These are phyloP conservation scores for Melanotus villosus DNA, from an alignment of 2,888 invertebrate genomes.

Conservation along the genomic window DNA sequence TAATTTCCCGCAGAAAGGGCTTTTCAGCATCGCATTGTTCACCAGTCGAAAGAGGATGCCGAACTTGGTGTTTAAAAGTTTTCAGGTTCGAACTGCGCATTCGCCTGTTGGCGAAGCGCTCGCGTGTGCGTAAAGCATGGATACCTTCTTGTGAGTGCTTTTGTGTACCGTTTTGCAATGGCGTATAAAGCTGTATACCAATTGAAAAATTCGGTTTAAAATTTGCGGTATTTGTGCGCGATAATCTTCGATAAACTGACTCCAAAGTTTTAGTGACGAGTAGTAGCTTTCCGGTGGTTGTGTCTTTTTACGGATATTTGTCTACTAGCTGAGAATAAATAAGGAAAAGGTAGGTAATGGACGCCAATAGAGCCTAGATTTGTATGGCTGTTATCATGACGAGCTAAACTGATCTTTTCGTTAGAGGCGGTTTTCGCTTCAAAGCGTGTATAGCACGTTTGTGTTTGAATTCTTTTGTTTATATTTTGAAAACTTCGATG, in stretches of 20 bases:
- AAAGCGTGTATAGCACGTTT: constrained; percentile 34
- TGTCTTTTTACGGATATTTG: constrained; percentile 3
- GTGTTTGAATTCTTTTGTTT: constrained; percentile 40
- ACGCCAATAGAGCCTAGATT: constrained; percentile 68
- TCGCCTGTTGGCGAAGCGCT: background rate
- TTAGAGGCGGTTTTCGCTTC: constrained; percentile 67
- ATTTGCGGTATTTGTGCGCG: constrained; percentile 10
- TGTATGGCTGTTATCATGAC: constrained; percentile 61
- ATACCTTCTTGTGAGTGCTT: constrained; percentile 39
- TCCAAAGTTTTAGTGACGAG: background rate
- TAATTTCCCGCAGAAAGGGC: too few relatives aligned
- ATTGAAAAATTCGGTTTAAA: constrained; percentile 30
- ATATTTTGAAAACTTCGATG: background rate
- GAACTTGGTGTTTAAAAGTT: background rate
- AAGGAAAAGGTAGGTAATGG: constrained; percentile 64
- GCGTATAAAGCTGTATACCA: constrained; percentile 45
- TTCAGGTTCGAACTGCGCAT: constrained; percentile 6
- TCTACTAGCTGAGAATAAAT: constrained; percentile 38
- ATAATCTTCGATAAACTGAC: constrained; percentile 1
- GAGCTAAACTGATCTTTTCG: constrained; percentile 67
- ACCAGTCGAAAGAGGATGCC: too few relatives aligned
- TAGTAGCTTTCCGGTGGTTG: constrained; percentile 3
- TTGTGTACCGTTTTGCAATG: constrained; percentile 50
- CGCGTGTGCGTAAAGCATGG: constrained; percentile 30
- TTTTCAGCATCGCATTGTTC: too few relatives aligned